These are phyloP conservation scores for rabbit (Oryctolagus cuniculus) DNA, from an alignment of 2,113 vertebrate species.

Conservation along the genomic window mOryCun1.1 NC_091438.1:64156001-64156500, in stretches of 20 bases:
- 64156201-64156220: slow-evolving; percentile 42
- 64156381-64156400: neutral
- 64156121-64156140: slow-evolving; percentile 41
- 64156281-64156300: slow-evolving; percentile 41
- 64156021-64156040: neutral
- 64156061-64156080: neutral
- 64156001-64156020: neutral
- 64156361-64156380: neutral
- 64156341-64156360: neutral
- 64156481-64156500: neutral
- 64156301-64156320: slow-evolving; percentile 29
- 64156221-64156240: slow-evolving; percentile 47
- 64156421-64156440: neutral
- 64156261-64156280: slow-evolving; percentile 56
- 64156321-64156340: neutral
- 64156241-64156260: slow-evolving; percentile 60
- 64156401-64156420: neutral
- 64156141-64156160: slow-evolving; percentile 26
- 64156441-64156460: neutral
- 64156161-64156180: slow-evolving; percentile 66
- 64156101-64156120: neutral
- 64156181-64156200: slow-evolving; percentile 66
- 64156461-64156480: neutral
- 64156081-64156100: slow-evolving; percentile 14
- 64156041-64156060: neutral